Percentiles rank a stretch among this genome's conserved stretches.
These are phyloP conservation scores for Sminthopsis crassicaudata DNA, from an alignment of 2,113 vertebrate species.

Conservation along the genomic window DNA sequence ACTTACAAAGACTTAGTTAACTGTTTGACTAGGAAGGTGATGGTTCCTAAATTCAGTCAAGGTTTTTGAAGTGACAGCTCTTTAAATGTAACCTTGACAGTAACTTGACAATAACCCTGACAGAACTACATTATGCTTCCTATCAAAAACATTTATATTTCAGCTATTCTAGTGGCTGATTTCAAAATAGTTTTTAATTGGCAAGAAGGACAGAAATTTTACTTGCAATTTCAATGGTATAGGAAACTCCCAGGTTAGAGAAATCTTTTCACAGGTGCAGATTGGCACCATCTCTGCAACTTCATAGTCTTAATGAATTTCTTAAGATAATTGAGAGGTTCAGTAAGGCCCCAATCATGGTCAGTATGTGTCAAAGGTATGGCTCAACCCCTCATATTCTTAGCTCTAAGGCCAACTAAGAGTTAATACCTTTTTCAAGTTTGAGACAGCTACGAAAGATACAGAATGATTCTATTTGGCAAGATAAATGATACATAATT, in stretches of 20 bases:
- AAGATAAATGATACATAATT: constrained; percentile 55
- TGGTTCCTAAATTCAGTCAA: constrained; percentile 64
- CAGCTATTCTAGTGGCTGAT: constrained; percentile 71
- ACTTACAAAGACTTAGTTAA: constrained; percentile 44
- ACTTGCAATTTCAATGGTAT: neutral
- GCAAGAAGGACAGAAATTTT: neutral
- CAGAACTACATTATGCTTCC: constrained; percentile 29
- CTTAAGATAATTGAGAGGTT: neutral
- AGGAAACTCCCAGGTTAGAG: neutral
- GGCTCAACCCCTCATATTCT: neutral
- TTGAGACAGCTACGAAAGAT: constrained; percentile 63
- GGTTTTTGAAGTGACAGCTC: constrained; percentile 55
- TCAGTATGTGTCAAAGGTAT: neutral
- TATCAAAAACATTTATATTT: constrained; percentile 70
- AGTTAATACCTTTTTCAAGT: neutral
- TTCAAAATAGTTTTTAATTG: constrained; percentile 66
- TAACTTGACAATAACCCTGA: constrained; percentile 49
- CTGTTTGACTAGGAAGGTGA: constrained; percentile 53
- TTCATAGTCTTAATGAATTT: neutral
- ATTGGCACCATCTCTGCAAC: neutral
- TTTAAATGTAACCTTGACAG: constrained; percentile 50
- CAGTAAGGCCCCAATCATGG: neutral
- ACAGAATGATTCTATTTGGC: constrained; percentile 33
- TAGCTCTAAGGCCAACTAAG: neutral
- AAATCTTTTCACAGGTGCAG: neutral